These are phyloP conservation scores for Micronisus gabar DNA, from an alignment of 2,113 vertebrate species.

Conservation along the genomic window DNA sequence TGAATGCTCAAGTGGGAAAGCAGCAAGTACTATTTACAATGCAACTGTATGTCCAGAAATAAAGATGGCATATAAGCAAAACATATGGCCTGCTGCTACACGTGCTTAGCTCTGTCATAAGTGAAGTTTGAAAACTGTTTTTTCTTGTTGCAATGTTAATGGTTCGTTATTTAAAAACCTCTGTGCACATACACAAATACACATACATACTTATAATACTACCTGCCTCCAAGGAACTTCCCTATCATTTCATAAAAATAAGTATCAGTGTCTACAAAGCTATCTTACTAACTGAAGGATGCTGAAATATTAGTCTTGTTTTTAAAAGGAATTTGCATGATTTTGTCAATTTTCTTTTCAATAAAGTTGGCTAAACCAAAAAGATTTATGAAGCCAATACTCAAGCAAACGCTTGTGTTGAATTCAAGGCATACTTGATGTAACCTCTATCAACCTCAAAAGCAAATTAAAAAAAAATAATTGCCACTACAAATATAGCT, in stretches of 20 bases:
- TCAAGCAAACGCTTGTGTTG: background rate
- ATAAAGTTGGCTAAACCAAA: background rate
- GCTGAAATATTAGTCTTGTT: background rate
- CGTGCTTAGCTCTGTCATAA: fast-evolving
- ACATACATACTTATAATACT: background rate
- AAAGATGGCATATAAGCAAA: background rate
- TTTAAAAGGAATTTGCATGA: background rate
- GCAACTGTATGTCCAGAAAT: background rate
- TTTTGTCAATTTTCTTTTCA: background rate
- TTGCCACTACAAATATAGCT: background rate
- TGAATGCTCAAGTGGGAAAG: background rate
- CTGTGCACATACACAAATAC: background rate
- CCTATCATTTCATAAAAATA: background rate
- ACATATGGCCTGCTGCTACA: background rate
- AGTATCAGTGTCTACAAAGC: background rate
- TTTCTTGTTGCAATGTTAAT: background rate
- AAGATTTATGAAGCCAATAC: background rate
- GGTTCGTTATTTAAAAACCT: background rate
- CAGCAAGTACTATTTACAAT: background rate
- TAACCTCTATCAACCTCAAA: background rate
- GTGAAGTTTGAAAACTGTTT: background rate
- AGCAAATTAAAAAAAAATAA: background rate
- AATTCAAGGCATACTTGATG: background rate
- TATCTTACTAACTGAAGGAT: background rate
- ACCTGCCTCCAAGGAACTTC: background rate